Percentiles rank a stretch among this genome's conserved stretches.
These are phyloP conservation scores for Tromatobia lineatoria DNA, from an alignment of 2,888 invertebrate species.

Conservation along the genomic window DNA sequence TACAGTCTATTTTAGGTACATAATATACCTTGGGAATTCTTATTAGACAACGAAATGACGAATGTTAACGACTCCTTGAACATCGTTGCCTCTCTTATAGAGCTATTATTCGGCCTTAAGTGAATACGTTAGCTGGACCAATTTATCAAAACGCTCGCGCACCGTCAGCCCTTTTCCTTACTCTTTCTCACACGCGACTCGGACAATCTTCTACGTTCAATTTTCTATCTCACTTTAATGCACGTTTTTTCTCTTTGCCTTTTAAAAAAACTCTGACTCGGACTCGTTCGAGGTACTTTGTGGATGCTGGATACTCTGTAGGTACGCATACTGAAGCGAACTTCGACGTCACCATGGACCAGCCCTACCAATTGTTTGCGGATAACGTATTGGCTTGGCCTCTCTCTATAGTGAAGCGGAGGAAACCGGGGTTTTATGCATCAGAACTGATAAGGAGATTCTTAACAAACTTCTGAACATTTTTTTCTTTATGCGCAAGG, in stretches of 20 bases:
- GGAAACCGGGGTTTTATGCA: background rate
- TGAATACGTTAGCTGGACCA: conserved; percentile 79
- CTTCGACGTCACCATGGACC: conserved; percentile 16
- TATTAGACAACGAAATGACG: conserved; percentile 72
- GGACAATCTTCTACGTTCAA: conserved; percentile 5
- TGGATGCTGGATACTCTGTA: conserved; percentile 15
- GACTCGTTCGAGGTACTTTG: conserved; percentile 25
- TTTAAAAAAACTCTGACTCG: conserved; percentile 23
- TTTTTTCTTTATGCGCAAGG: too few relatives aligned
- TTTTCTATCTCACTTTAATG: conserved; percentile 14
- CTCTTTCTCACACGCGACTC: conserved; percentile 36
- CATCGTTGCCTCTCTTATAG: conserved; percentile 78
- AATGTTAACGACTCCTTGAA: conserved; percentile 78
- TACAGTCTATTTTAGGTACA: background rate
- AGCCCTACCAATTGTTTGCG: conserved; percentile 39
- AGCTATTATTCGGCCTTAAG: conserved; percentile 80
- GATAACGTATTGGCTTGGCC: conserved; percentile 29
- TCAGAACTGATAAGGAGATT: background rate
- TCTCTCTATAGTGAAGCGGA: background rate
- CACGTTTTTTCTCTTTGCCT: conserved; percentile 9
- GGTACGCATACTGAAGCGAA: background rate
- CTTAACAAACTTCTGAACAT: background rate
- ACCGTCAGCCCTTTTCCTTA: conserved; percentile 15
- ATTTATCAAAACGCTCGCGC: conserved; percentile 79
- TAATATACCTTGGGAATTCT: conserved; percentile 18